Base-by-base conservation (phyloP, 2,113 vertebrate species). In the Ameiurus melas region DNA sequence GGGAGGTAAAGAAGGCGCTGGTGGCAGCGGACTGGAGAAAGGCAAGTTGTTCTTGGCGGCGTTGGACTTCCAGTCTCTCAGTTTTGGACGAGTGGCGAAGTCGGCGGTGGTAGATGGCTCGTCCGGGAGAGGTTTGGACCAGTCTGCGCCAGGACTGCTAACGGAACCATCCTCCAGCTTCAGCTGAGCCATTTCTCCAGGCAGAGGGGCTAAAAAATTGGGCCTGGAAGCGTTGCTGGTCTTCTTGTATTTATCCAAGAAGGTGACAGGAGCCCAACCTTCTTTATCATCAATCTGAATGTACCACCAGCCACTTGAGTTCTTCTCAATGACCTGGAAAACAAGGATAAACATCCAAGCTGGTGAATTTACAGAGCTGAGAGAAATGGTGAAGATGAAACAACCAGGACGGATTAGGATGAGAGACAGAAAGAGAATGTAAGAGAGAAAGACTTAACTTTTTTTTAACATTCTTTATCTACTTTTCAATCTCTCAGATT, bases 201-300 rank as follows among this genome's bases (percentile, higher is more conserved):
- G 97, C 22, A 99, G 92, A 0, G 98, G 98, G 0, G 97, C 98
- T 88, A 99, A 94, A 79, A 99, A 99, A 84, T 98, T 99, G 0
- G 98, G 98, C 57, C 98, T 96, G 8, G 96, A 93, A 0, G 97
- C 97, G 0, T 92, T 99, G 92, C 97, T 99, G 86, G 97, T 99
- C 93, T 99, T 99, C 95, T 99, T 99, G 92, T 99, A 99, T 91
- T 99, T 99, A 85, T 99, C 98, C 1, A 99, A 98, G 93, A 98
- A 99, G 0, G 96, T 99, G 73, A 97, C 96, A 0, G 98, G 98
- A 86, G 98, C 98, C 98, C 98, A 99, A 19, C 98, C 98, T 90
- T 99, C 98, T 91, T 97, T 98, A 14, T 99, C 97, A 5, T 99
- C 98, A 0, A 99, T 99, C 94, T 99, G 98, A 93, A 99, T 99